Evolutionary conservation across 2,888 invertebrate species (phyloP).

Genomic region (Laspeyria flexula): DNA sequence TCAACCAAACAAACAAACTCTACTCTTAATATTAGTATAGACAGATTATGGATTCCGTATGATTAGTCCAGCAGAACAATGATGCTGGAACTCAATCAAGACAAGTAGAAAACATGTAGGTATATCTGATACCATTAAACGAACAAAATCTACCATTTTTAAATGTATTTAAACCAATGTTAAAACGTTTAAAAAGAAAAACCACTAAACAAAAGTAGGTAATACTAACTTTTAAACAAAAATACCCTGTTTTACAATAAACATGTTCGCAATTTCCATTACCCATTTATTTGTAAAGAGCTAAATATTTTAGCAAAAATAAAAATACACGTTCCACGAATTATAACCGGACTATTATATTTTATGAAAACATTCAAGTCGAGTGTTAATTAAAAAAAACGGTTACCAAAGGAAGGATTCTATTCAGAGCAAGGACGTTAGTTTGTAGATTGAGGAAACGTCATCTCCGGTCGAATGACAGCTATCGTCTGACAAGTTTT

Average conservation of each 20-base stretch:
- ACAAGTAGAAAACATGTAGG: no score
- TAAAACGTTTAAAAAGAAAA: no score
- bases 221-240: not conserved
- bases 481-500: constrained; percentile 65
- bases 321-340: constrained; percentile 13
- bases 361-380: constrained; percentile 30
- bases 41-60: no score
- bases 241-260: not conserved
- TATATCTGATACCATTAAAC: no score
- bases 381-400: constrained; percentile 45
- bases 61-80: no score
- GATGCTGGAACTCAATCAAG: no score
- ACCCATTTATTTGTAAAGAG: constrained; percentile 1
- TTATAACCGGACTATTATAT: constrained; percentile 26
- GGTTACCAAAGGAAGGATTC: constrained; percentile 34
- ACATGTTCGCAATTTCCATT: constrained; percentile 1
- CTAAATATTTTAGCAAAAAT: constrained; percentile 3
- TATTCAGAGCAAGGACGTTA: constrained; percentile 44
- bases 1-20: no score
- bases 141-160: no score
- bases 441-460: constrained; percentile 54
- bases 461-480: constrained; percentile 62
- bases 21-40: no score
- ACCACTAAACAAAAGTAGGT: not conserved
- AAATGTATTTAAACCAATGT: no score